Evolutionary conservation across 2,797 vertebrate species (phyloP).

Genomic region (Megaceryle alcyon): DNA sequence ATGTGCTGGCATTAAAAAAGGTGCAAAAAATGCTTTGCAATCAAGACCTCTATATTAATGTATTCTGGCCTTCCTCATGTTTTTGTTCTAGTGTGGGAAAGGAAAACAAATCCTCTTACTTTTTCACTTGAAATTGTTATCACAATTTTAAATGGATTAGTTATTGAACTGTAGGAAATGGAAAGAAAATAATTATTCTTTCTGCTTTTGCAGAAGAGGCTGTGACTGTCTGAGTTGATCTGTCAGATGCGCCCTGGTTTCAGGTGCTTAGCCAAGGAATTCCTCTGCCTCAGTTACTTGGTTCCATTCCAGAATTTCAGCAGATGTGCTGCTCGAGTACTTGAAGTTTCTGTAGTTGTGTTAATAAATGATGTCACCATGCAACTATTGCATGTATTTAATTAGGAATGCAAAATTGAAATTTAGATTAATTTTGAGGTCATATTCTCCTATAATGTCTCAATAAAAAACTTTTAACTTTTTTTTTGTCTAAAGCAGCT

Average conservation of each 20-base stretch:
- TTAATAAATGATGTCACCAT: not conserved
- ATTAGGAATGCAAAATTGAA: not conserved
- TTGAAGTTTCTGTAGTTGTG: not conserved
- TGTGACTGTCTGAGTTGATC: not conserved
- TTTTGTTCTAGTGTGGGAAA: not conserved
- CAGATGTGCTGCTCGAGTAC: not conserved
- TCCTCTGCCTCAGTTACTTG: not conserved
- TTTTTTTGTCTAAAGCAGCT: not conserved
- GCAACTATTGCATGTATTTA: not conserved
- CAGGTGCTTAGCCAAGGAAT: not conserved
- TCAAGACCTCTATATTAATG: not conserved
- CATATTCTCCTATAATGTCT: not conserved
- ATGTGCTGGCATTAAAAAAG: not conserved
- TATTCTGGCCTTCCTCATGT: not conserved
- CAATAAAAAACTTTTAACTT: not conserved
- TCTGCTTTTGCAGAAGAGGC: not conserved
- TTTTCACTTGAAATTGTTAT: not conserved
- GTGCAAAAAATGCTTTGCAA: not conserved
- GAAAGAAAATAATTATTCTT: conserved; percentile 13
- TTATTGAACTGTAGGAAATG: not conserved
- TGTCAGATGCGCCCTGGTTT: not conserved
- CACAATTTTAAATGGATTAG: not conserved
- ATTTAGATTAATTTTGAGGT: not conserved
- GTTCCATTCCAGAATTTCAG: not conserved
- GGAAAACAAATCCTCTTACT: not conserved